Evolutionary conservation across 2,888 invertebrate genomes (phyloP).

Genomic region (Lissocephala sabroskyi): DNA sequence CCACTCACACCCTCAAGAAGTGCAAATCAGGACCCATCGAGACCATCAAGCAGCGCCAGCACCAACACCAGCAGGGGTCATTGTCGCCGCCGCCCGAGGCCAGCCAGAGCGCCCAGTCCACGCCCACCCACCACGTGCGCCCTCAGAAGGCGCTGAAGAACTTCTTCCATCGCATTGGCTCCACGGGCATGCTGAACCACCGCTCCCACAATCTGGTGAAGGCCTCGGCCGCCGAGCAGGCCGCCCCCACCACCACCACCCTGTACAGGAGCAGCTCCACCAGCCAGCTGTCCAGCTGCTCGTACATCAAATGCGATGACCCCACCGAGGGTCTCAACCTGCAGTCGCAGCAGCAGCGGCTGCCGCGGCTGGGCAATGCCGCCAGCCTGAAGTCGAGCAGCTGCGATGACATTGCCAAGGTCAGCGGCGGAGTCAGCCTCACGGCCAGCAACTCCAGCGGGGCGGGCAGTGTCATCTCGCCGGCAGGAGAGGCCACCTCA

Average conservation of each 20-base stretch:
- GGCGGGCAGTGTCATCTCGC: conserved; percentile 29
- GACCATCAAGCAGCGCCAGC: conserved; percentile 64
- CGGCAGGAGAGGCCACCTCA: conserved; percentile 26
- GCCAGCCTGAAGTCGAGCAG: conserved; percentile 77
- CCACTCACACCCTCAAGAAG: conserved; percentile 73
- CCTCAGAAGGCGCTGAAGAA: conserved; percentile 78
- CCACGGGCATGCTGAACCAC: conserved; percentile 81
- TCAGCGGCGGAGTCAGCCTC: conserved; percentile 71
- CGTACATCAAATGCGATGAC: conserved; percentile 84
- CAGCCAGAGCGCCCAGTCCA: conserved; percentile 44
- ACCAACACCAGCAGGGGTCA: conserved; percentile 29
- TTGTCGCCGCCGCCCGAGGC: conserved; percentile 19
- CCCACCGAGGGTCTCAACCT: conserved; percentile 85
- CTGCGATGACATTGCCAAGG: conserved; percentile 81
- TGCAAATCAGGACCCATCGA: conserved; percentile 76
- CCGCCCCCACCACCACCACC: conserved; percentile 41
- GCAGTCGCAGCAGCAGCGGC: conserved; percentile 31
- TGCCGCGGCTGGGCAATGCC: conserved; percentile 59
- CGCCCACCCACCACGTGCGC: conserved; percentile 49
- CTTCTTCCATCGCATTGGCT: conserved; percentile 83
- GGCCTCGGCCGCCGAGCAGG: conserved; percentile 64
- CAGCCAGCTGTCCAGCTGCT: conserved; percentile 79
- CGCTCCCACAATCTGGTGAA: conserved; percentile 70
- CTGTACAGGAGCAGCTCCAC: conserved; percentile 85
- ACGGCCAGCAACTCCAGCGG: conserved; percentile 33